Conservation (phyloP, 2,797 vertebrate genomes). For the Manis javanica region DNA sequence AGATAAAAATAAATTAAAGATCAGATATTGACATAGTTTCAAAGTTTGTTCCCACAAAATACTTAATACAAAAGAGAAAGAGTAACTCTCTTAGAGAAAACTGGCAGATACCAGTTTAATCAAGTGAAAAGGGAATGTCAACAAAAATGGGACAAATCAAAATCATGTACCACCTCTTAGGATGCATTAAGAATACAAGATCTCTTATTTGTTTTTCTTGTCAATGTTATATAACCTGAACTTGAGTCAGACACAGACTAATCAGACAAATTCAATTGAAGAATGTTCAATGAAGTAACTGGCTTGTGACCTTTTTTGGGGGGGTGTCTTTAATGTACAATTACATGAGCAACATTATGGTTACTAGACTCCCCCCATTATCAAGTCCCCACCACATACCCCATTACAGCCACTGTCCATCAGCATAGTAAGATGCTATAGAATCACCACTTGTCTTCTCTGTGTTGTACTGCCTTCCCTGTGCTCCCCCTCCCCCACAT, state of each 20-base stretch:
- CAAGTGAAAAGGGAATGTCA: not conserved
- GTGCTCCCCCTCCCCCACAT: no score
- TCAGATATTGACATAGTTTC: not conserved
- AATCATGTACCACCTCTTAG: not conserved
- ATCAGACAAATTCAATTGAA: not conserved
- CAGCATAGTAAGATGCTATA: no score
- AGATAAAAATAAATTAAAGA: not conserved
- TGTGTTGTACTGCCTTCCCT: no score
- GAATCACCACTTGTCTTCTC: no score
- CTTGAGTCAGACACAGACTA: not conserved
- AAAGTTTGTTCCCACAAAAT: conserved; percentile 6
- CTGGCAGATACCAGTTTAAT: not conserved
- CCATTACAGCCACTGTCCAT: no score
- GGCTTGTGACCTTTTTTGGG: not conserved
- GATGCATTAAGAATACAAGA: not conserved
- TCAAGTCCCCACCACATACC: no score
- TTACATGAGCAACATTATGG: no score
- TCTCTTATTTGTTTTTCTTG: not conserved
- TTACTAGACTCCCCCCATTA: no score
- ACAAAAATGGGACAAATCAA: not conserved
- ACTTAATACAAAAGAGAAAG: not conserved
- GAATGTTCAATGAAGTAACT: not conserved
- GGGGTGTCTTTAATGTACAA: no score
- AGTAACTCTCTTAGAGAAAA: not conserved
- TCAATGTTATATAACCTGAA: not conserved